Percentiles rank a stretch among this genome's conserved stretches.
These are phyloP conservation scores for Eubucco bourcierii DNA, from an alignment of 2,113 vertebrate species.

Conservation along the genomic window DNA sequence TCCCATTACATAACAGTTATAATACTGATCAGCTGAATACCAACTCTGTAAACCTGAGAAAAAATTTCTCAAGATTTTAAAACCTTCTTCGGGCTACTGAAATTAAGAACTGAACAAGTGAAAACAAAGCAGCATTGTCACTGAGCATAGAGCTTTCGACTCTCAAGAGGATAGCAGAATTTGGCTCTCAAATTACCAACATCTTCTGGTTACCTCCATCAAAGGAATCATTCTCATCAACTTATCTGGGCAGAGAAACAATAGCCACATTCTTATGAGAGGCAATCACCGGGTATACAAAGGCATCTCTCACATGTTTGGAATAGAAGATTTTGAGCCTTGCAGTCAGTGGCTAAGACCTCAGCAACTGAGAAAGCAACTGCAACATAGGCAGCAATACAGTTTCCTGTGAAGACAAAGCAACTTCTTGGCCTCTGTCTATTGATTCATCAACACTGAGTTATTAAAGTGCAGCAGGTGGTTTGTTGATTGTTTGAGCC, in stretches of 20 bases:
- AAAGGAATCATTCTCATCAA: constrained; percentile 25
- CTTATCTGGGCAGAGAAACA: constrained; percentile 34
- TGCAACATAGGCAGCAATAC: neutral
- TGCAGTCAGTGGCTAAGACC: neutral
- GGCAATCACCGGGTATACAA: neutral
- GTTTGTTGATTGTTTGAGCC: neutral
- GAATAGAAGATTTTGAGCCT: neutral
- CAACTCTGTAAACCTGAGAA: neutral
- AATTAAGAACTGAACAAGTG: neutral
- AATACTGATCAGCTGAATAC: neutral
- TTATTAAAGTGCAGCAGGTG: neutral
- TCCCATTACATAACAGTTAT: neutral
- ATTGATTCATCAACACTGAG: neutral
- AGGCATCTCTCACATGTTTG: neutral
- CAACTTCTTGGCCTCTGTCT: neutral
- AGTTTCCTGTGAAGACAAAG: neutral
- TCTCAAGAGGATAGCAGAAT: neutral
- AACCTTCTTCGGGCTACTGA: neutral
- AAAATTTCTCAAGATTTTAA: neutral
- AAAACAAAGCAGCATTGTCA: neutral
- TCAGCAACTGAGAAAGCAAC: neutral
- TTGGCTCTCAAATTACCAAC: neutral
- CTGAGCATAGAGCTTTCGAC: neutral
- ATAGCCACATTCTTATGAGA: constrained; percentile 11
- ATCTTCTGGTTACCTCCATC: neutral